These are phyloP conservation scores for Mormyrops boulengeri DNA, from an alignment of 2,797 vertebrate species.

Conservation along the genomic window DNA sequence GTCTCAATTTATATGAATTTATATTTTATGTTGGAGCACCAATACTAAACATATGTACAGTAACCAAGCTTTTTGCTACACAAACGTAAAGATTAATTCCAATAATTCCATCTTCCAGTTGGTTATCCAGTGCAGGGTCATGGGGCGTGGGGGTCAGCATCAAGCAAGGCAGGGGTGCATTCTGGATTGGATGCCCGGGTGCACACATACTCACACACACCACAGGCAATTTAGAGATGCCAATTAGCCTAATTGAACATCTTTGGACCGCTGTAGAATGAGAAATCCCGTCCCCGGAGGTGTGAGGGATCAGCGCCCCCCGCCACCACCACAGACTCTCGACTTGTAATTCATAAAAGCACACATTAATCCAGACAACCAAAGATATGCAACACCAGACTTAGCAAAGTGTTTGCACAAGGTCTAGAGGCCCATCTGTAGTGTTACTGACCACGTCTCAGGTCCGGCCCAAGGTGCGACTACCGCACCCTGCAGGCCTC, in stretches of 20 bases:
- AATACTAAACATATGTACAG: background rate
- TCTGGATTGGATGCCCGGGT: background rate
- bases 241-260: background rate
- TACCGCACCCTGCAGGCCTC: background rate
- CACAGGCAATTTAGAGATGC: background rate
- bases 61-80: background rate
- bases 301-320: background rate
- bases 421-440: background rate
- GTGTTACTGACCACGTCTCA: background rate
- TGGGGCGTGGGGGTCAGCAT: background rate
- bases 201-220: background rate
- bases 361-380: background rate
- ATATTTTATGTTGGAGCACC: background rate
- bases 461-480: background rate
- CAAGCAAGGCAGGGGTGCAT: background rate
- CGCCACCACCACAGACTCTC: background rate
- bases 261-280: background rate
- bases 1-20: background rate
- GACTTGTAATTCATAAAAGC: background rate
- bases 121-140: background rate
- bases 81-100: background rate
- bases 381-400: background rate
- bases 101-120: background rate
- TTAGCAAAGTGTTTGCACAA: background rate
- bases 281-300: background rate